A percentile compares a stretch with the other conserved stretches of the same genome.
Conservation (phyloP, 2,797 vertebrate species). For the Linurgus olivaceus region DNA sequence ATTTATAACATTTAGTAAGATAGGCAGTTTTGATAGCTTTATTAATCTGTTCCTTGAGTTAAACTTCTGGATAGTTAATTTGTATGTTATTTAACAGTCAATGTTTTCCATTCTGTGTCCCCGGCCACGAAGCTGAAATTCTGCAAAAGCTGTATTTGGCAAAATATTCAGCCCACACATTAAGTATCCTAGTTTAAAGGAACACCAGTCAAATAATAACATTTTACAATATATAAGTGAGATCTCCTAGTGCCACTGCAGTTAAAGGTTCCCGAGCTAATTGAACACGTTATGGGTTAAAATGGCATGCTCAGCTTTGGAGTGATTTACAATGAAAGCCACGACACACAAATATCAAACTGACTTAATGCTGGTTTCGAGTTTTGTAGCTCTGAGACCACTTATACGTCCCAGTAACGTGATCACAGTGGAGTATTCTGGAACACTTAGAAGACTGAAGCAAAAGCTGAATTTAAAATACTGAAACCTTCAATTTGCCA, state of each 20-base stretch:
- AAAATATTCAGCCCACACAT: background rate
- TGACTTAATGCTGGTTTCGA: slow-evolving; percentile 8
- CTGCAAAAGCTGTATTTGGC: background rate
- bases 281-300: background rate
- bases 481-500: slow-evolving; percentile 56
- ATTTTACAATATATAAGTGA: background rate
- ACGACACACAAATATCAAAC: background rate
- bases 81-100: slow-evolving; percentile 17
- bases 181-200: background rate
- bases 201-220: background rate
- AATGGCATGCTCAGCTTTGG: background rate
- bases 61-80: slow-evolving; percentile 26
- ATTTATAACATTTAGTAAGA: background rate
- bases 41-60: background rate
- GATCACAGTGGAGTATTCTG: background rate
- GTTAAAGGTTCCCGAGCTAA: background rate
- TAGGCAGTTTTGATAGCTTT: slow-evolving; percentile 27
- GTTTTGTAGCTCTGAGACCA: slow-evolving; percentile 14
- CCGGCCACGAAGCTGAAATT: background rate
- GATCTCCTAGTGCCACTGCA: background rate
- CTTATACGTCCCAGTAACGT: background rate
- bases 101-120: background rate
- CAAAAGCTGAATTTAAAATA: slow-evolving; percentile 44
- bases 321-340: background rate
- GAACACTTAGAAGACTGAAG: slow-evolving; percentile 5